phyloP scores from a whole-genome alignment of 1,140 invertebrate species.

The Rhagoletis zephyria region DNA sequence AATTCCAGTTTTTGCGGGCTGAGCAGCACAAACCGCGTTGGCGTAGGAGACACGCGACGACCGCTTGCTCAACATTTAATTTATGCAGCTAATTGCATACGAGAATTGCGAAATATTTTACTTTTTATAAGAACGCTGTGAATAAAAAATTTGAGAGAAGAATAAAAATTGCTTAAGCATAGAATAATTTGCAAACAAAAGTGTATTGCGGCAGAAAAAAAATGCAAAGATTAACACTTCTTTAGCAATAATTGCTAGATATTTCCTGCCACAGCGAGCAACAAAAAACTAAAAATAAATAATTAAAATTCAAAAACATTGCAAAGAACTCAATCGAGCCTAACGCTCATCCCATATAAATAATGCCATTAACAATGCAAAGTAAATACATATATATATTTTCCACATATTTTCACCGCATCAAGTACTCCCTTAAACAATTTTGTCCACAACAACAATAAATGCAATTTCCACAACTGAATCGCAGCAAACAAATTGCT shows the following conservation, averaged over 20 bases:
- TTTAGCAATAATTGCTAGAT: neutral
- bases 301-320: neutral
- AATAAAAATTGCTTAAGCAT: neutral
- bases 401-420: neutral
- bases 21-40: neutral
- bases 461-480: neutral
- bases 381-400: neutral
- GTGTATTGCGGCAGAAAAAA: neutral
- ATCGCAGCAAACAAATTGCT: constrained; percentile 28
- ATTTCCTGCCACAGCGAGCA: neutral
- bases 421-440: constrained; percentile 22
- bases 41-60: neutral
- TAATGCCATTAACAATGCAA: neutral
- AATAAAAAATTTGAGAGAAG: neutral
- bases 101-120: constrained; percentile 24
- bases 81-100: constrained; percentile 1
- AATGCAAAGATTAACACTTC: neutral
- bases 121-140: neutral
- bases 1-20: neutral
- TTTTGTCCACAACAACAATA: constrained; percentile 17
- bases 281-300: neutral
- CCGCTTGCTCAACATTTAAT: constrained; percentile 19
- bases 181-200: constrained; percentile 1
- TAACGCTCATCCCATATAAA: too few species aligned
- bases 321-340: too few species aligned